These are phyloP conservation scores for Pteropus alecto DNA, from an alignment of 2,113 vertebrate species.

Conservation along the genomic window DNA sequence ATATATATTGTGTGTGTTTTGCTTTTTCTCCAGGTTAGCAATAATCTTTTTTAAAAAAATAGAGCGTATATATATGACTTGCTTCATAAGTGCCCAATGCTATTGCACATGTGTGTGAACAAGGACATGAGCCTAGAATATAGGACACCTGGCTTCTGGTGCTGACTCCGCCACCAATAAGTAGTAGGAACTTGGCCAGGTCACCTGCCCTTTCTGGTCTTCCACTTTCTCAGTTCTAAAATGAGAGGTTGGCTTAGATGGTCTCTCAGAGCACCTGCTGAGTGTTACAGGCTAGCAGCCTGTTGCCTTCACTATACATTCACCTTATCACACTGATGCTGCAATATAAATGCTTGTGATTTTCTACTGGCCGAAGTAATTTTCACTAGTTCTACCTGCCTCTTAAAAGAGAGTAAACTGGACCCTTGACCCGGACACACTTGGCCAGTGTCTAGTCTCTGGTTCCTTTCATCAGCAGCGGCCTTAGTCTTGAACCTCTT, in stretches of 20 bases:
- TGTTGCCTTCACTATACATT: background rate
- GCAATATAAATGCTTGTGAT: background rate
- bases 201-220: background rate
- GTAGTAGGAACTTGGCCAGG: background rate
- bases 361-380: background rate
- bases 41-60: background rate
- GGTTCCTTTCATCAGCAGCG: background rate
- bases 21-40: background rate
- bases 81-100: background rate
- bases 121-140: background rate
- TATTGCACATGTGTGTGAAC: background rate
- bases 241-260: background rate
- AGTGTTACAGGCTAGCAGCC: background rate
- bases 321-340: rapidly evolving
- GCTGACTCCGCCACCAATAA: background rate
- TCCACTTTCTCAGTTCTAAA: background rate
- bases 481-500: background rate
- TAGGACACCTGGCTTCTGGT: background rate
- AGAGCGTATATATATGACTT: background rate
- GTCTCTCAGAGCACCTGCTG: background rate
- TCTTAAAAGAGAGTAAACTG: background rate
- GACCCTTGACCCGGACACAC: background rate
- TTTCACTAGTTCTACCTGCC: background rate
- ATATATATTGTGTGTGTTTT: background rate
- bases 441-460: background rate